Evolutionary conservation across 2,888 invertebrate species (phyloP), one percentile per base, ranked within the genome.

Genomic region (Pristionchus fissidentatus): DNA sequence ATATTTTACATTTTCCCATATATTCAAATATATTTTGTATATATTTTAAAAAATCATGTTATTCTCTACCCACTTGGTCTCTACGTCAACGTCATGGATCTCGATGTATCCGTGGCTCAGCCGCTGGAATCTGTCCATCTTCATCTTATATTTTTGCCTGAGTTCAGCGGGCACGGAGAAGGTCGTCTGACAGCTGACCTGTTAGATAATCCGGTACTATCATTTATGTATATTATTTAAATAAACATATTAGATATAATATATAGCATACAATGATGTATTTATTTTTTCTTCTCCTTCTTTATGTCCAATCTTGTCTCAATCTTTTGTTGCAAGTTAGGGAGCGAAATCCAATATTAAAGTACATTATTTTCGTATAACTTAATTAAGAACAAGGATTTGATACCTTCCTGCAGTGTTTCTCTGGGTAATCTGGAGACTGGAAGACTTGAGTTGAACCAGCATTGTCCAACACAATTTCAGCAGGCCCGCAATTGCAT

Each of bases 391-490:
- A 26, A n/a, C 10, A 26, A 55, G 1, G 26, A 57, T 26, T 22
- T 62, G 1, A 29, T 32, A 66, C 66, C 66, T 38, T 66, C 41
- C 66, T n/a, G n/a, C 66, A 66, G 38, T 66, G 66, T 19, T 35
- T 38, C 22, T 66, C 22, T 8, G 66, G 66, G 66, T 66, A 66
- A n/a, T 66, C 66, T 4, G 66, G 66, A 0, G 66, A 66, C n/a
- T 66, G 66, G 38, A 66, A 66, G 10, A 38, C 0, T 13, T 8
- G 1, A 8, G 66, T 4, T 5, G 7, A 5, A 7, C 3, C 0
- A 2, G 66, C 19, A 10, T 1, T 5, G n/a, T 66, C n/a, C 38
- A 66, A 66, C 2, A 38, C 19, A 38, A 22, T 38, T 29, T 38
- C 19, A 19, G 22, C 19, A 0, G 66, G 66, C 7, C 32, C 32